These are phyloP conservation scores for Enteromius fasciolatus DNA, from an alignment of 2,797 vertebrate species.

Conservation along the genomic window DNA sequence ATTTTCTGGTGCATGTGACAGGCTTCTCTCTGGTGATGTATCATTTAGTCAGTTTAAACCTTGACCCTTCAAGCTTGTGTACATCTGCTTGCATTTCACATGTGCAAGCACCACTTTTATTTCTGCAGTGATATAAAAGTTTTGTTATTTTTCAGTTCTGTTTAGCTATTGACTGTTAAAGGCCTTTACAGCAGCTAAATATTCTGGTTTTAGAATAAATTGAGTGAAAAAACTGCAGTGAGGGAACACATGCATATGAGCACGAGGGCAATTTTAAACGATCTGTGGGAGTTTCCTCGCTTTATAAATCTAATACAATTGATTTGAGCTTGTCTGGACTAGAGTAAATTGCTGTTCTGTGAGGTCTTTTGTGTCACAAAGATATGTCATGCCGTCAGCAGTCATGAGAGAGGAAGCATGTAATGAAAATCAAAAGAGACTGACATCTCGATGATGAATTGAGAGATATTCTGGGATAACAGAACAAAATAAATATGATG, in stretches of 20 bases:
- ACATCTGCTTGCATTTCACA: neutral
- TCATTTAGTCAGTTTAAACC: neutral
- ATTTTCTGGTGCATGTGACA: neutral
- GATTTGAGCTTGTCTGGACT: slow-evolving; percentile 24
- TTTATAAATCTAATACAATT: slow-evolving; percentile 30
- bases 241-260: slow-evolving; percentile 37
- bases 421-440: slow-evolving; percentile 35
- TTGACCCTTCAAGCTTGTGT: neutral
- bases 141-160: neutral
- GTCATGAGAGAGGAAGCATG: neutral
- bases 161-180: neutral
- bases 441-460: slow-evolving; percentile 35
- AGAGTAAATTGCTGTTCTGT: slow-evolving; percentile 32
- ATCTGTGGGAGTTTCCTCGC: neutral
- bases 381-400: slow-evolving; percentile 38
- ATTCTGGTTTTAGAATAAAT: neutral
- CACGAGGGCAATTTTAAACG: slow-evolving; percentile 43
- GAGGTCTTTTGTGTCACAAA: slow-evolving; percentile 33
- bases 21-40: neutral
- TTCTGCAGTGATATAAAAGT: neutral
- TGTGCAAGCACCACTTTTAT: too few relatives aligned
- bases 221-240: neutral
- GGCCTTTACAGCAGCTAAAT: neutral
- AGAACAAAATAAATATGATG: slow-evolving; percentile 24
- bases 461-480: slow-evolving; percentile 22